A percentile compares a stretch with the other conserved stretches of the same genome.
Evolutionary conservation across 2,797 vertebrate species (phyloP).

Genomic region (Phrynocephalus guinanensis): DNA sequence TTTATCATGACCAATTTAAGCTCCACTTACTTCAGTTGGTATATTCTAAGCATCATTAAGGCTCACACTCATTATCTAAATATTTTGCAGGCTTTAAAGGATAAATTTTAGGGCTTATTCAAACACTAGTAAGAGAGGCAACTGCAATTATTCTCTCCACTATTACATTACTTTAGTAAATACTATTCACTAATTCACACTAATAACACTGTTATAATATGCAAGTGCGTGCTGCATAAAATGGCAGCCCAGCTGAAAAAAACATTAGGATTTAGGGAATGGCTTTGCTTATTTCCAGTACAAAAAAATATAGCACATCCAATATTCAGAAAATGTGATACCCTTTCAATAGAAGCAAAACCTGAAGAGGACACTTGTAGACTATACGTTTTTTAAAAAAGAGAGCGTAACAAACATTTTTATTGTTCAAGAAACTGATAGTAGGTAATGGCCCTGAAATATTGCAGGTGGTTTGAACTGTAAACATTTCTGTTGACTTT

Average conservation of each 20-base stretch:
- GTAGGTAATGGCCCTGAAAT: neutral
- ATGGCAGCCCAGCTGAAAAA: neutral
- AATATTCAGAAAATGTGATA: neutral
- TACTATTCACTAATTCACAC: no score
- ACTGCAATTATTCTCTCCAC: conserved; percentile 56
- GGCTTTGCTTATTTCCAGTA: neutral
- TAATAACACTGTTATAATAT: neutral
- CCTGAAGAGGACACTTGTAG: neutral
- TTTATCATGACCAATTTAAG: no score
- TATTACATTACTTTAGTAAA: neutral
- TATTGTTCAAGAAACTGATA: neutral
- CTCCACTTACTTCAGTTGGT: no score
- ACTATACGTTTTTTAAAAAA: neutral
- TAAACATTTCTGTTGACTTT: conserved; percentile 13
- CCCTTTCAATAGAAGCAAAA: neutral
- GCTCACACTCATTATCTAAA: conserved; percentile 16
- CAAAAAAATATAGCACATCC: neutral
- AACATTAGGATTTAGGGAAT: neutral
- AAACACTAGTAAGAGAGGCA: conserved; percentile 44
- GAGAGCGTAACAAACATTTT: conserved; percentile 1
- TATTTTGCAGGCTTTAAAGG: conserved; percentile 53
- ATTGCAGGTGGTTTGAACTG: neutral
- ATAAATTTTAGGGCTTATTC: conserved; percentile 28
- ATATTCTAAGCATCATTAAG: neutral
- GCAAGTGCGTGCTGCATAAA: neutral